Evolutionary conservation across 1,140 invertebrate species (phyloP), one percentile per base, ranked within the genome.

Genomic region (Zaprionus tsacasi): DNA sequence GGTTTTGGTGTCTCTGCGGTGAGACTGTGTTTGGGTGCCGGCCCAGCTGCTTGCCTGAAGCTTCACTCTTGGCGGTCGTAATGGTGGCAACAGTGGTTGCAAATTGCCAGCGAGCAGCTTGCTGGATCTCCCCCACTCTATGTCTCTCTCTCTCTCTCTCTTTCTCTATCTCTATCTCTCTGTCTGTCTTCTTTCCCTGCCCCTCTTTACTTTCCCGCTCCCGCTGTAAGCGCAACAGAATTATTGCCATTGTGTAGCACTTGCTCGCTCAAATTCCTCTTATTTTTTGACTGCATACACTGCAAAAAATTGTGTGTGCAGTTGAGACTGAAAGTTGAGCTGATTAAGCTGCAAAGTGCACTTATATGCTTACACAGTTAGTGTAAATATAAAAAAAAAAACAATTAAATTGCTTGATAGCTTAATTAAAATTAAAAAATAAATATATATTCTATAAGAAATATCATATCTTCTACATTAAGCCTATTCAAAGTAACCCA

Each of bases 101-200:
- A 81, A 89, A 89, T 89, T 89, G 83, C 85, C 80, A 88, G 63
- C 69, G 30, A 66, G 38, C 82, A 82, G 82, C 82, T 1, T 56
- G 54, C 55, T 30, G 33, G 45, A 38, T 13, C 36, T 57, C 30
- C 33, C 17, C 15, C 30, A 48, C 40, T 35, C 30, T 33, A 2
- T 12, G n/a, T 25, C 13, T 48, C 13, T n/a, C 35, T 5, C 13
- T 4, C 36, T 25, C 15, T 0, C 36, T 7, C 27, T 5, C 15
- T 21, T 12, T 27, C 8, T 21, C 21, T n/a, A n/a, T 33, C 61
- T 30, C 27, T 45, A 13, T 27, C 11, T 50, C 35, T 40, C n/a
- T 30, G 27, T 30, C 21, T 17, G 11, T 15, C 55, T 6, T 25
- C n/a, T 45, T n/a, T 15, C 40, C 12, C 6, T 50, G 11, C 13